Percentiles rank a stretch among this genome's conserved stretches.
phyloP scores from a whole-genome alignment of 2,797 vertebrate species.

The Carduelis carduelis region DNA sequence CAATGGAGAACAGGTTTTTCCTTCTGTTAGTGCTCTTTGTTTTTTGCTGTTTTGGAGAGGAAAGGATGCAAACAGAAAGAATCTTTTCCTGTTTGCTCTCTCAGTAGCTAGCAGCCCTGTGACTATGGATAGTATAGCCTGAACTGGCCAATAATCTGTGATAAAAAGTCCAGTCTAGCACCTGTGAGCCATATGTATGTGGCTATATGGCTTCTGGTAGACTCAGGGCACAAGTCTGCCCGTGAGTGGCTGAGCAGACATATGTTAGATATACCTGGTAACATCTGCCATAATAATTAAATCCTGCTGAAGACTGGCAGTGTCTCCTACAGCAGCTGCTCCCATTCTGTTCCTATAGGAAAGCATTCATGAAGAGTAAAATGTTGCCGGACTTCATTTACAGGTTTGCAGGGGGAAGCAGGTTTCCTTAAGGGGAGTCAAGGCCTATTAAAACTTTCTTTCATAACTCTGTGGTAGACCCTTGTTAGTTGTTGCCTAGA shows the following conservation, averaged over 20 bases:
- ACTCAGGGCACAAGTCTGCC: background rate
- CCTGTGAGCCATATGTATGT: background rate
- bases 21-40: background rate
- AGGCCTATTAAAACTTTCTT: background rate
- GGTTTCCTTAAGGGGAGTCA: background rate
- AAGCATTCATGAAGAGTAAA: background rate
- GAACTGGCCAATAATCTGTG: background rate
- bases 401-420: background rate
- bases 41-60: background rate
- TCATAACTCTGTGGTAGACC: background rate
- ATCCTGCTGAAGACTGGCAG: background rate
- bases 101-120: background rate
- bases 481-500: background rate
- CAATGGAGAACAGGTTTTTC: background rate
- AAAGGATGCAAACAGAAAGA: background rate
- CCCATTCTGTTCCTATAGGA: background rate
- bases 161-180: background rate
- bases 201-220: background rate
- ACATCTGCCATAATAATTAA: background rate
- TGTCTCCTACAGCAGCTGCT: background rate
- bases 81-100: background rate
- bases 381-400: background rate
- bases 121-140: background rate
- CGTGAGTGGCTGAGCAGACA: background rate
- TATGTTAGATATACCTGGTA: conserved; percentile 1